Evolutionary conservation across 2,888 invertebrate species (phyloP).

Genomic region (Philopedon plagiatum): DNA sequence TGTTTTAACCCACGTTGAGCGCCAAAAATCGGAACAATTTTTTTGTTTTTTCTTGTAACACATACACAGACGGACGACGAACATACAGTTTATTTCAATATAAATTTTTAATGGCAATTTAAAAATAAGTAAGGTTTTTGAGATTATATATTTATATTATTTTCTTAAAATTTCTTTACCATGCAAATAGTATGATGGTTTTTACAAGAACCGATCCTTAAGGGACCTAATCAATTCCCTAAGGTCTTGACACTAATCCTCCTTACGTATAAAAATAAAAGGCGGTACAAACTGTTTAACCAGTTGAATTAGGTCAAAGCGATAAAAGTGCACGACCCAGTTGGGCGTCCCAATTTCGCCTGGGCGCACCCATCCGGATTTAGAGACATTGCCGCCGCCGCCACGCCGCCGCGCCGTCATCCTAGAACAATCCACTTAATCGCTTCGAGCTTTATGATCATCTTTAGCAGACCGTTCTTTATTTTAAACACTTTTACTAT

Average conservation of each 20-base stretch:
- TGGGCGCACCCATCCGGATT: constrained; percentile 48
- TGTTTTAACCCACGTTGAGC: no score
- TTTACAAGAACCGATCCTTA: no score
- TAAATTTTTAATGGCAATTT: no score
- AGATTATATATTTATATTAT: no score
- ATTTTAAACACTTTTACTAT: constrained; percentile 8
- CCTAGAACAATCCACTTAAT: constrained; percentile 40
- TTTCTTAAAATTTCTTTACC: no score
- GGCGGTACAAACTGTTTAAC: constrained; percentile 26
- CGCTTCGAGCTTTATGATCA: constrained; percentile 5
- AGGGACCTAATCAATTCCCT: neutral
- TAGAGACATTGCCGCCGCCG: constrained; percentile 39
- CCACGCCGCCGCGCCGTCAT: constrained; percentile 32
- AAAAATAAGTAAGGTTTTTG: no score
- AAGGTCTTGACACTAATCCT: constrained; percentile 8
- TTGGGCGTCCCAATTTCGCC: constrained; percentile 42
- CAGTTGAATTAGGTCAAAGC: constrained; percentile 40
- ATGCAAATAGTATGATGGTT: no score
- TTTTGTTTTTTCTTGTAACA: no score
- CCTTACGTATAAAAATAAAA: constrained; percentile 40
- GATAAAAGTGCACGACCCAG: constrained; percentile 48
- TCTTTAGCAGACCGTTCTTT: neutral
- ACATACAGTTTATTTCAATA: no score
- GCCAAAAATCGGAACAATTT: no score
- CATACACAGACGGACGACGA: no score